phyloP scores from a whole-genome alignment of 2,888 invertebrate species.

The Drosophila macrospina region DNA sequence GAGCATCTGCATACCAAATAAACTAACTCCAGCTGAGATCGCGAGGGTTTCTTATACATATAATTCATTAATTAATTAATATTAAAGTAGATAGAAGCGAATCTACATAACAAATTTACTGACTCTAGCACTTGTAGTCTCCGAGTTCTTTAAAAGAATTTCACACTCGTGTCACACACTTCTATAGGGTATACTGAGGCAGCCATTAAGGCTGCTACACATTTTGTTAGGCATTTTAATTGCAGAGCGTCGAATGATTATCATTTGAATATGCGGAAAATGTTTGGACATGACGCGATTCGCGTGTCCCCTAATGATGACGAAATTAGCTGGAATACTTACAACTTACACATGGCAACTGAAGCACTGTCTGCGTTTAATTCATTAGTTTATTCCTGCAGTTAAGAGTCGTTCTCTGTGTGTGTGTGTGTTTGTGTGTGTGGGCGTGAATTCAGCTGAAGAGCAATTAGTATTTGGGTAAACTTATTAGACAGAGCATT shows the following conservation, averaged over 20 bases:
- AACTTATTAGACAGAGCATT: slow-evolving; percentile 16
- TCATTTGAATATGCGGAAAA: slow-evolving; percentile 35
- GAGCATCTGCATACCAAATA: neutral
- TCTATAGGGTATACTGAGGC: neutral
- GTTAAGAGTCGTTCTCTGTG: slow-evolving; percentile 8
- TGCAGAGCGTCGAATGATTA: slow-evolving; percentile 30
- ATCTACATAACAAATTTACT: neutral
- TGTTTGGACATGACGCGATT: slow-evolving; percentile 56
- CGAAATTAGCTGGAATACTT: slow-evolving; percentile 39
- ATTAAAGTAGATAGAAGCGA: too few relatives aligned
- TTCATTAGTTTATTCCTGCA: slow-evolving; percentile 42
- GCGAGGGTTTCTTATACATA: too few relatives aligned
- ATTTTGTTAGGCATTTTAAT: slow-evolving; percentile 15
- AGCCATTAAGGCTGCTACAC: neutral
- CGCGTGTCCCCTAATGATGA: slow-evolving; percentile 58
- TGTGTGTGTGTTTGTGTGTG: too few relatives aligned
- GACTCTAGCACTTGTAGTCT: neutral
- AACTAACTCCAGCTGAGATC: too few relatives aligned
- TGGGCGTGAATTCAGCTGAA: slow-evolving; percentile 38
- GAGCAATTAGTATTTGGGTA: slow-evolving; percentile 36
- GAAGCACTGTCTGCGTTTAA: slow-evolving; percentile 33
- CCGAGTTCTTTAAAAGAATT: neutral
- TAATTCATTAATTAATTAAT: too few relatives aligned
- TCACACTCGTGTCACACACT: too few relatives aligned
- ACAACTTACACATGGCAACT: slow-evolving; percentile 26